Percentiles rank a stretch among this genome's conserved stretches.
Conservation (phyloP, 2,797 vertebrate genomes). For the Rhabdomys pumilio region DNA sequence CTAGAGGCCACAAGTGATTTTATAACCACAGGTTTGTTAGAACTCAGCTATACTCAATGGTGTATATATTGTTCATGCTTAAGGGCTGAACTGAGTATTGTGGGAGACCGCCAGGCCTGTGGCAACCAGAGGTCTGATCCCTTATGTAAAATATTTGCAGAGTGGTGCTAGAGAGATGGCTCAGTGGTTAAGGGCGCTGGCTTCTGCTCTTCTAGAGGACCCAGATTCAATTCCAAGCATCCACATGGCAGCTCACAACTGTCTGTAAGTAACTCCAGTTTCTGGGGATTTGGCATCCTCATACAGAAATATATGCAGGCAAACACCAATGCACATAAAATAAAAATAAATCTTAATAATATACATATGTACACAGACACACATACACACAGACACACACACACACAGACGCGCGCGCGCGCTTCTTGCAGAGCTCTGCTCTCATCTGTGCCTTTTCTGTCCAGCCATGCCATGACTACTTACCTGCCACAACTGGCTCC, state of each 20-base stretch:
- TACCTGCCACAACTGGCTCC: neutral
- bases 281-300: no score
- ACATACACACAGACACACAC: neutral
- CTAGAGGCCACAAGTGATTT: neutral
- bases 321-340: neutral
- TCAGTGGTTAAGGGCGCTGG: neutral
- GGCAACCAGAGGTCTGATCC: neutral
- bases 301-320: neutral
- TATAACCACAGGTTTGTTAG: neutral
- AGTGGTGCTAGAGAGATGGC: neutral
- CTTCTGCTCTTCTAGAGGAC: neutral
- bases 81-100: neutral
- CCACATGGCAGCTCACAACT: neutral
- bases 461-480: neutral
- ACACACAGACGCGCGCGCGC: neutral
- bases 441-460: neutral
- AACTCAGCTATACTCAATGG: neutral
- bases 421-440: neutral
- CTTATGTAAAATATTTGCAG: neutral
- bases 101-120: neutral
- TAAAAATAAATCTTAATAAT: neutral
- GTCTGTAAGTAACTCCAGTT: neutral
- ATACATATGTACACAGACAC: neutral
- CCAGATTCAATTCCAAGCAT: neutral
- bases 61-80: rapidly evolving